A percentile compares a stretch with the other conserved stretches of the same genome.
phyloP scores from a whole-genome alignment of 2,888 invertebrate genomes.

The Salticus scenicus region DNA sequence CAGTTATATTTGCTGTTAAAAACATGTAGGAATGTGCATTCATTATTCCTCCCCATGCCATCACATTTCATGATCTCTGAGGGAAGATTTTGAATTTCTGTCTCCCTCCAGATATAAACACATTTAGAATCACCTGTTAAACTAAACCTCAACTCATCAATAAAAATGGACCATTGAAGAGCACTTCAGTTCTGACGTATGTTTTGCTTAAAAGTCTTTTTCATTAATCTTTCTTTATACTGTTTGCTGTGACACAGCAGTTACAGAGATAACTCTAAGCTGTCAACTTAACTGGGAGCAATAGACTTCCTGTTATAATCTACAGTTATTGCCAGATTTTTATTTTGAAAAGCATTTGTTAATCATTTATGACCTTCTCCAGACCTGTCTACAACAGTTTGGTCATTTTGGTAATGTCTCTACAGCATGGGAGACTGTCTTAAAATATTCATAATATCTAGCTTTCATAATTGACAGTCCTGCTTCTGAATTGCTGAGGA shows the following conservation, averaged over 20 bases:
- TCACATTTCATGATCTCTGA: neutral
- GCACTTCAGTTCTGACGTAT: neutral
- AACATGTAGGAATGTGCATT: too few relatives aligned
- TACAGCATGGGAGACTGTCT: neutral
- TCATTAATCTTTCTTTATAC: conserved; percentile 2
- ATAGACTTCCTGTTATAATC: neutral
- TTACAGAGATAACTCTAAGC: neutral
- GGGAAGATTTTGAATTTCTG: neutral
- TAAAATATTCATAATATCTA: neutral
- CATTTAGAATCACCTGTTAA: neutral
- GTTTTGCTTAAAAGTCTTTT: neutral
- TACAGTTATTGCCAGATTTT: neutral
- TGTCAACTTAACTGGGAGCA: neutral
- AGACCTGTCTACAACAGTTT: neutral
- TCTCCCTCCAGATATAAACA: neutral
- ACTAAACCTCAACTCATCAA: neutral
- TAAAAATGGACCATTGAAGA: neutral
- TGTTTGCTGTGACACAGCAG: neutral
- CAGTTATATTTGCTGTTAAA: too few relatives aligned
- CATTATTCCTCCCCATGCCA: neutral
- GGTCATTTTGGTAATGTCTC: neutral
- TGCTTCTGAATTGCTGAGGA: neutral
- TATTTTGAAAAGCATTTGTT: neutral
- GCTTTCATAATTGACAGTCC: neutral
- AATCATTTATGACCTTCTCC: neutral